Conservation (phyloP, 2,113 vertebrate species). For the Crotalus horridus region DNA sequence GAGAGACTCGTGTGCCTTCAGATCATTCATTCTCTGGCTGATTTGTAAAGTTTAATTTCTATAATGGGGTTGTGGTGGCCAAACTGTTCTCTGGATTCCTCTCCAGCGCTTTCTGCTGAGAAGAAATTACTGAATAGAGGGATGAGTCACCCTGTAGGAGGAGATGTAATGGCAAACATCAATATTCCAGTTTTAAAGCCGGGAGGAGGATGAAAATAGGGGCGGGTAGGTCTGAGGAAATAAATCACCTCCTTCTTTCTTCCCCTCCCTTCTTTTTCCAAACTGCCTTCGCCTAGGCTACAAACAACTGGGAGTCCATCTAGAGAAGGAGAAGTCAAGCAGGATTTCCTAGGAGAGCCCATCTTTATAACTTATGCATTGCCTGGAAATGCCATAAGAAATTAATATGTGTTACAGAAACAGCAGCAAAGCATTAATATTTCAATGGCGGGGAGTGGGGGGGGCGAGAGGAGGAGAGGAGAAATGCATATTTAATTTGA, state of each 20-base stretch:
- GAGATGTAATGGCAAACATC: slow-evolving; percentile 51
- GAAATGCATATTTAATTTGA: slow-evolving; percentile 77
- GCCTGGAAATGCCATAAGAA: slow-evolving; percentile 78
- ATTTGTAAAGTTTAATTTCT: neutral
- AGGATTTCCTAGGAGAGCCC: slow-evolving; percentile 55
- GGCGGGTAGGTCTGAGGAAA: slow-evolving; percentile 13
- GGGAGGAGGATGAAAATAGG: neutral
- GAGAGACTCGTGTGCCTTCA: neutral
- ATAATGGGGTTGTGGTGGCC: neutral
- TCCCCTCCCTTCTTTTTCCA: neutral
- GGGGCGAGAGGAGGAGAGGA: neutral
- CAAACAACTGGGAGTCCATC: neutral
- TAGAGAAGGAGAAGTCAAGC: slow-evolving; percentile 45
- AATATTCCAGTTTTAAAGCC: slow-evolving; percentile 57
- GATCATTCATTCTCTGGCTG: neutral
- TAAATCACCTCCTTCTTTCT: slow-evolving; percentile 29
- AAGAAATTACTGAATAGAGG: slow-evolving; percentile 62
- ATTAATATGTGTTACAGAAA: slow-evolving; percentile 80
- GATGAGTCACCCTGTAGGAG: slow-evolving; percentile 55
- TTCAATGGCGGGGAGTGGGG: slow-evolving; percentile 65
- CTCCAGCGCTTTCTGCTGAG: neutral
- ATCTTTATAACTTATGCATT: slow-evolving; percentile 69
- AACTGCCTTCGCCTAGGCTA: slow-evolving; percentile 34
- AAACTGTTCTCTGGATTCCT: neutral
- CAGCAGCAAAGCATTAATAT: slow-evolving; percentile 74